Evolutionary conservation across 2,797 vertebrate species (phyloP).

Genomic region (Poecilia gillii): DNA sequence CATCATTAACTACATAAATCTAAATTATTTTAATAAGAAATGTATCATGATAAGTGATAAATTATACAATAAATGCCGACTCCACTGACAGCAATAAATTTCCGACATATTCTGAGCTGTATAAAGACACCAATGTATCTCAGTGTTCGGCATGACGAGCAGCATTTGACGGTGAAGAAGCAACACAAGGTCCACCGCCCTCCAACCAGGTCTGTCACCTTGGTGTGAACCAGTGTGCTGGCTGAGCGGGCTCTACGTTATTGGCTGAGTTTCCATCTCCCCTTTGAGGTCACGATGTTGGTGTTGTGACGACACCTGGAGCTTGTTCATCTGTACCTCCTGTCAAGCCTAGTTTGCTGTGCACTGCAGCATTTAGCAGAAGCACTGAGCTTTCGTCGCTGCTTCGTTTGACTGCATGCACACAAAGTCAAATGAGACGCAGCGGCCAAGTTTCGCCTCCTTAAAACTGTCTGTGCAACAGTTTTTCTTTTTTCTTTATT

Average conservation of each 20-base stretch:
- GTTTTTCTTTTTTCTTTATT: neutral
- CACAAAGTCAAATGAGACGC: neutral
- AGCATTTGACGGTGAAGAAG: conserved; percentile 32
- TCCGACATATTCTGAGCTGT: neutral
- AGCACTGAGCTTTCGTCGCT: neutral
- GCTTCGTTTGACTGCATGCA: neutral
- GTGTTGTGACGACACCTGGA: conserved; percentile 45
- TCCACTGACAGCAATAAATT: neutral
- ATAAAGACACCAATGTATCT: conserved; percentile 1
- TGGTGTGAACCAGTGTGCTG: conserved; percentile 32
- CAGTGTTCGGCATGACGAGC: conserved; percentile 35
- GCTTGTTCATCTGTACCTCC: conserved; percentile 37
- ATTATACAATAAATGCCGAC: no score
- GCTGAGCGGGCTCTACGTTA: conserved; percentile 19
- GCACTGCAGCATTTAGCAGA: neutral
- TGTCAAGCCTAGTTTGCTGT: conserved; percentile 25
- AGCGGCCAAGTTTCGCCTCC: neutral
- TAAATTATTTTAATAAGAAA: no score
- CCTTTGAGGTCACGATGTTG: conserved; percentile 29
- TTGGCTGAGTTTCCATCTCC: conserved; percentile 42
- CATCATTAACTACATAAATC: no score
- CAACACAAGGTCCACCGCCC: conserved; percentile 42
- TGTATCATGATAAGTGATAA: no score
- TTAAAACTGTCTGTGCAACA: conserved; percentile 19
- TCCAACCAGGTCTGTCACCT: conserved; percentile 40